Percentiles rank a stretch among this genome's conserved stretches.
Conservation (phyloP, 2,888 invertebrate genomes). For the Spilarctia lutea region DNA sequence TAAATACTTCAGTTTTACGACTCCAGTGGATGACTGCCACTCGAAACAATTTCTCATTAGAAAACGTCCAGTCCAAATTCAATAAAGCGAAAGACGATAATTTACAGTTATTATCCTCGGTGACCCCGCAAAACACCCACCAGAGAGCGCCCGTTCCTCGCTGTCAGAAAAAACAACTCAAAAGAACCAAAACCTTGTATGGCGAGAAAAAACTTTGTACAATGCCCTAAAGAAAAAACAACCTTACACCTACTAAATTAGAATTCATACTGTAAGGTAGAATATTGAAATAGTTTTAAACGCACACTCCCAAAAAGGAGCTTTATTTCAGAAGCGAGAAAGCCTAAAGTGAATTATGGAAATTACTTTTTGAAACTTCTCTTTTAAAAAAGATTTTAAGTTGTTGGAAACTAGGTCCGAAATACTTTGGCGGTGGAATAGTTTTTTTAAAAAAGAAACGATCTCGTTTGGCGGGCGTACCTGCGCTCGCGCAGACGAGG, state of each 20-base stretch:
- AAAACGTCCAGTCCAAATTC: constrained; percentile 78
- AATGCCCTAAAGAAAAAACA: constrained; percentile 53
- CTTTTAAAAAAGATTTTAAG: constrained; percentile 57
- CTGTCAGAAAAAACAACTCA: constrained; percentile 80
- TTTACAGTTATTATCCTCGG: constrained; percentile 86
- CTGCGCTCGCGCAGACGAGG: constrained; percentile 83
- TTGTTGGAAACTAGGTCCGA: constrained; percentile 53
- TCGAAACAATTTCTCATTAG: constrained; percentile 70
- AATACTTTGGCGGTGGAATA: constrained; percentile 44
- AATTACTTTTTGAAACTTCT: constrained; percentile 55
- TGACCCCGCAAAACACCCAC: constrained; percentile 86
- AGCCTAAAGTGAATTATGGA: constrained; percentile 84
- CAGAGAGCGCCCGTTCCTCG: constrained; percentile 73
- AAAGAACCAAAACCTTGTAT: constrained; percentile 82
- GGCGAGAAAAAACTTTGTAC: constrained; percentile 74
- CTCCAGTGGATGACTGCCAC: constrained; percentile 2
- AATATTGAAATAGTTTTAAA: constrained; percentile 56
- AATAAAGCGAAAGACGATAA: constrained; percentile 84
- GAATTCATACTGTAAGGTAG: constrained; percentile 48
- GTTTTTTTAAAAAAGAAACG: constrained; percentile 77
- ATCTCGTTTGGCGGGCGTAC: constrained; percentile 86
- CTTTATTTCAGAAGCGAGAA: constrained; percentile 85
- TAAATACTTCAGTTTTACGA: not conserved
- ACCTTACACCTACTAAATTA: constrained; percentile 56
- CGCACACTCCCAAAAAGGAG: constrained; percentile 77